Base-by-base conservation (phyloP, 2,888 invertebrate genomes). In the Lepidochrysops patricia region DNA sequence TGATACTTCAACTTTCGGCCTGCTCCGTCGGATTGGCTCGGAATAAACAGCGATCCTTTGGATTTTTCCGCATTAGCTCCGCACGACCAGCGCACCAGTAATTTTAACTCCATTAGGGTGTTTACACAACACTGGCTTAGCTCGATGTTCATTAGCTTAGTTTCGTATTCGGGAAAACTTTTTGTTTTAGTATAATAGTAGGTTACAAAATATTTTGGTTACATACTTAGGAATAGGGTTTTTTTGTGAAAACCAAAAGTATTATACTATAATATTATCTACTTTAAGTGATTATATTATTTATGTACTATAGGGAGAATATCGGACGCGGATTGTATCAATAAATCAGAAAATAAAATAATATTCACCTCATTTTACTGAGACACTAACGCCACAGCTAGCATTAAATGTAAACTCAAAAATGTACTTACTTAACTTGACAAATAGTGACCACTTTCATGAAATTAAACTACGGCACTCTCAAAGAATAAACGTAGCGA, bases 21-120 rank as follows among this genome's bases (percentile, higher is more conserved):
- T 68, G 64, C 71, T 68, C 69, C 66, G 64, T 63, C 70, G 68
- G 75, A 43, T 12, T 9, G 43, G 43, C 19, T 19, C 9, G 19
- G 79, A 82, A 81, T 83, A 80, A 78, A 80, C 80, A 76, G 70
- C 68, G 75, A 75, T 76, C 74, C 72, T 70, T 68, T 70, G 73
- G 72, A 71, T 72, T 67, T 54, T 54, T 54, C 29, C 67, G 62
- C 62, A 67, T 66, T 66, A 66, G 61, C 63, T 64, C 61, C 66
- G 49, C 59, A 60, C 61, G 57, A 60, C 35, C 23, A 13, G 63
- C 61, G 58, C 57, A 57, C 32, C 49, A 27, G 57, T 61, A 60
- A 61, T 66, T 63, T 60, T 63, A 62, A 65, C 62, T 64, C 32
- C 65, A 65, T 67, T 68, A 64, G 64, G 62, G 58, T 62, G 63